phyloP scores from a whole-genome alignment of 2,888 invertebrate genomes.

The Athalia rosae region DNA sequence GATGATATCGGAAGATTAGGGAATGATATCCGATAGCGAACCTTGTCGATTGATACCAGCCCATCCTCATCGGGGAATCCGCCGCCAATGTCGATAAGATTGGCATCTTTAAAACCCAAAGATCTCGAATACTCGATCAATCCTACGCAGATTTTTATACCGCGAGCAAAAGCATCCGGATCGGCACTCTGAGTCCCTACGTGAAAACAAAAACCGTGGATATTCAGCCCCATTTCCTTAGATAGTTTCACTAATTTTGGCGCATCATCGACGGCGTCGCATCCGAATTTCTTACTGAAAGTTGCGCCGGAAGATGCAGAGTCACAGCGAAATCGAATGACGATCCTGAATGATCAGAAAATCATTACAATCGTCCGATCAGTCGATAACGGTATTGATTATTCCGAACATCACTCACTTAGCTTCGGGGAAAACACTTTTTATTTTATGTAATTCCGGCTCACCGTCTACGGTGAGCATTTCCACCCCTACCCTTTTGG shows the following conservation, averaged over 20 bases:
- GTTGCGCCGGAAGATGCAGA: conserved; percentile 49
- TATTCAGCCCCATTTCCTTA: conserved; percentile 60
- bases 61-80: conserved; percentile 76
- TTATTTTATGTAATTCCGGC: conserved; percentile 77
- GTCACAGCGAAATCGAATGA: conserved; percentile 66
- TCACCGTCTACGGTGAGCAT: conserved; percentile 78
- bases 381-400: background rate
- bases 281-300: conserved; percentile 67
- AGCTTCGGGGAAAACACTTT: conserved; percentile 74
- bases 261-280: conserved; percentile 62
- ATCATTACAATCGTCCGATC: background rate
- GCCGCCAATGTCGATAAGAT: conserved; percentile 78
- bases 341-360: conserved; percentile 54
- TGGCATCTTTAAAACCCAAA: conserved; percentile 75
- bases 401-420: conserved; percentile 63
- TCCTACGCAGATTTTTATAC: conserved; percentile 74
- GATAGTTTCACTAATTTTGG: conserved; percentile 59
- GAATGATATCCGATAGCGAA: conserved; percentile 53
- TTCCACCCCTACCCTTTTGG: conserved; percentile 74
- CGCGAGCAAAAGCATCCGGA: conserved; percentile 74
- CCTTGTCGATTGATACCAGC: conserved; percentile 71
- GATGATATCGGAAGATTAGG: background rate
- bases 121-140: conserved; percentile 75
- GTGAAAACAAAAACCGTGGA: conserved; percentile 69
- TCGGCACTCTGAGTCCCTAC: conserved; percentile 69